A percentile compares a stretch with the other conserved stretches of the same genome.
Evolutionary conservation across 92 coral and sea anemone genomes (phyloP).

Genomic region (Palythoa caribaeorum): DNA sequence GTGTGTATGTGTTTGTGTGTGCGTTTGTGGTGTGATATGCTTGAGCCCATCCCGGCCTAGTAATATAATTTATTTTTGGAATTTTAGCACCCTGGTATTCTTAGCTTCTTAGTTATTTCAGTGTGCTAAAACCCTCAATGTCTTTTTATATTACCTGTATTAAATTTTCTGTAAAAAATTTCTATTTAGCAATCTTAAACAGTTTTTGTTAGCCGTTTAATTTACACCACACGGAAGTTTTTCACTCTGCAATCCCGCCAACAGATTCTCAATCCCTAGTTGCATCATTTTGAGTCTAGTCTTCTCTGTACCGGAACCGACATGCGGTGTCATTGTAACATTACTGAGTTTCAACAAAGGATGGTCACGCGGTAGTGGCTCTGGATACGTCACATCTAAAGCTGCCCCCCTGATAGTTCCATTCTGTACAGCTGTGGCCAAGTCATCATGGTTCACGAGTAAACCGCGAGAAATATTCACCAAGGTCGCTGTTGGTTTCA

Average conservation of each 20-base stretch:
- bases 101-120: too few relatives aligned
- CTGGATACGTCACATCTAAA: constrained; percentile 76
- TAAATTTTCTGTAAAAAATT: too few relatives aligned
- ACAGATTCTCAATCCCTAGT: constrained; percentile 60
- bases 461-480: constrained; percentile 85
- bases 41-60: too few relatives aligned
- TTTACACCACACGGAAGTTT: constrained; percentile 60
- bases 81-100: too few relatives aligned
- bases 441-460: constrained; percentile 77
- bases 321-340: constrained; percentile 77
- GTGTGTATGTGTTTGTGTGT: too few relatives aligned
- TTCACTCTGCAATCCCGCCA: constrained; percentile 71
- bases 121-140: too few relatives aligned
- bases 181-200: background rate
- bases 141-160: too few relatives aligned
- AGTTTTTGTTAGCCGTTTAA: background rate
- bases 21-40: too few relatives aligned
- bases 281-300: constrained; percentile 72
- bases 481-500: constrained; percentile 83
- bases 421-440: constrained; percentile 74
- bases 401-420: constrained; percentile 83
- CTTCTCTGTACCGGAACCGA: constrained; percentile 67
- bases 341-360: constrained; percentile 71
- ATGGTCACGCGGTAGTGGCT: constrained; percentile 87
- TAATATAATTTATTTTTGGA: too few relatives aligned